Conservation (phyloP, 2,888 invertebrate genomes). For the Cremastobaeus sp. region DNA sequence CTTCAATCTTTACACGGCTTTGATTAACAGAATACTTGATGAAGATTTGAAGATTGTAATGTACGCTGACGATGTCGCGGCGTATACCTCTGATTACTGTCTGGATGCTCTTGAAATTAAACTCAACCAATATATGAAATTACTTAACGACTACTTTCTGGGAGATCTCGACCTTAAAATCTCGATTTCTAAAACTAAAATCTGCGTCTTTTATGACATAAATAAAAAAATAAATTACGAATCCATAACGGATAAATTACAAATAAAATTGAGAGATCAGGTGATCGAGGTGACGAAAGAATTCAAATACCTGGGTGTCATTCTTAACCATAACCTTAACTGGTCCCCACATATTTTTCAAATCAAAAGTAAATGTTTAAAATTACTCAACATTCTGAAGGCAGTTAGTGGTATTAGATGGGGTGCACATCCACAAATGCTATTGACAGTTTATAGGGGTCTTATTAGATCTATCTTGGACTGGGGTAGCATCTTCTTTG, state of each 20-base stretch:
- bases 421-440: not conserved
- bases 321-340: not conserved
- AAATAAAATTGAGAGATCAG: not conserved
- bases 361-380: not conserved
- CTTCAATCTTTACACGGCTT: not conserved
- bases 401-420: not conserved
- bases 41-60: not conserved
- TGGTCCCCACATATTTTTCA: not conserved
- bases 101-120: not conserved
- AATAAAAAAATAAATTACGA: not conserved
- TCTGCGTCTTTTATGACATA: not conserved
- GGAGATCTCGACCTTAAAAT: not conserved
- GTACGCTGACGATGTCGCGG: slow-evolving; percentile 5
- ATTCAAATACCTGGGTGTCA: slow-evolving; percentile 3
- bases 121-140: not conserved
- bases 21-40: not conserved
- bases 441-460: not conserved
- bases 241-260: not conserved
- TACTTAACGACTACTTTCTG: not conserved
- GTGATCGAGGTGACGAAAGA: not conserved
- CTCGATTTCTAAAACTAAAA: not conserved
- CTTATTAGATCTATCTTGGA: slow-evolving; percentile 8
- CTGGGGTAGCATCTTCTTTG: slow-evolving; percentile 2
- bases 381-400: slow-evolving; percentile 4
- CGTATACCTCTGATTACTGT: not conserved